Evolutionary conservation across 2,113 vertebrate genomes (phyloP).

Genomic region (Bos taurus): ARS-UCD2.0 NC_037334.1:49602001-49602500

Average conservation of each 20-base stretch:
- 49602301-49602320: not conserved
- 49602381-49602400: constrained; percentile 88
- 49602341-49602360: not conserved
- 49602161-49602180: not conserved
- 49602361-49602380: constrained; percentile 85
- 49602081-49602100: not conserved
- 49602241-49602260: not conserved
- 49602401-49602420: constrained; percentile 86
- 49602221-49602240: not conserved
- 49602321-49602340: not conserved
- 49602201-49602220: not conserved
- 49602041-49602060: not conserved
- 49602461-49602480: constrained; percentile 84
- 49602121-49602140: not conserved
- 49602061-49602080: not conserved
- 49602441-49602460: constrained; percentile 89
- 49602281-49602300: not conserved
- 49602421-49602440: constrained; percentile 88
- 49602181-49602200: constrained; percentile 9
- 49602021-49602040: not conserved
- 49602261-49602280: constrained; percentile 13
- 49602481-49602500: constrained; percentile 81
- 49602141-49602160: not conserved
- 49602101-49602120: constrained; percentile 9
- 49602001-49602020: not conserved